Evolutionary conservation across 1,140 invertebrate species (phyloP).

Genomic region (Drosophila murphyi): DNA sequence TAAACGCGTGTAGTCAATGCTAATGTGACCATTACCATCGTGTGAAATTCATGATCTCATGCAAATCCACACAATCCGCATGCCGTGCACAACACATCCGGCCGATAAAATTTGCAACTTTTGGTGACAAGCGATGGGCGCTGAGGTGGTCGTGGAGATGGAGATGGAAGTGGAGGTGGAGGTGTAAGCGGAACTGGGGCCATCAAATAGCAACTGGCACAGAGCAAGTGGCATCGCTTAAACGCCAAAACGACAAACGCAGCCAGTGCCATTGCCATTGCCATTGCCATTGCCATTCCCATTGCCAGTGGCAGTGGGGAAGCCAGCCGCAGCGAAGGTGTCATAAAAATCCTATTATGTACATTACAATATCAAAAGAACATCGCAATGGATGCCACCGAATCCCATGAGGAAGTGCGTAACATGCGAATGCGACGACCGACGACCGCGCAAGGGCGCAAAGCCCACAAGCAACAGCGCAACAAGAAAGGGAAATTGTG

Average conservation of each 20-base stretch:
- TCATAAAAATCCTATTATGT: conserved; percentile 82
- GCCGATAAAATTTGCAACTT: conserved; percentile 77
- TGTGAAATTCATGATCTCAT: conserved; percentile 79
- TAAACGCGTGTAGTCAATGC: conserved; percentile 79
- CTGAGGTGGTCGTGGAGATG: not conserved
- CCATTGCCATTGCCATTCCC: conserved; percentile 15
- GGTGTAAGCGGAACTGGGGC: conserved; percentile 20
- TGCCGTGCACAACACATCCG: conserved; percentile 63
- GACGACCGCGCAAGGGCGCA: conserved; percentile 39
- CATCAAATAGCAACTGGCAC: conserved; percentile 28
- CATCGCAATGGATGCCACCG: conserved; percentile 46
- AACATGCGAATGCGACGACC: conserved; percentile 48
- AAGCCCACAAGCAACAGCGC: not conserved
- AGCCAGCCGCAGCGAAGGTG: conserved; percentile 55
- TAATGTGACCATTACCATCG: conserved; percentile 75
- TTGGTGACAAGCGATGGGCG: conserved; percentile 68
- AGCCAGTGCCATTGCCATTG: conserved; percentile 41
- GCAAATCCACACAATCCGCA: conserved; percentile 70
- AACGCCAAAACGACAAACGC: not conserved
- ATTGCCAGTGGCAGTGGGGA: not conserved
- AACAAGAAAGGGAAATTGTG: not conserved
- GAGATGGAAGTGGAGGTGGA: not conserved
- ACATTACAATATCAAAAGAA: conserved; percentile 79
- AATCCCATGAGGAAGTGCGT: conserved; percentile 68
- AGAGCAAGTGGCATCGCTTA: not conserved